Conservation (phyloP, 2,113 vertebrate species). For the Ibidorhyncha struthersii region DNA sequence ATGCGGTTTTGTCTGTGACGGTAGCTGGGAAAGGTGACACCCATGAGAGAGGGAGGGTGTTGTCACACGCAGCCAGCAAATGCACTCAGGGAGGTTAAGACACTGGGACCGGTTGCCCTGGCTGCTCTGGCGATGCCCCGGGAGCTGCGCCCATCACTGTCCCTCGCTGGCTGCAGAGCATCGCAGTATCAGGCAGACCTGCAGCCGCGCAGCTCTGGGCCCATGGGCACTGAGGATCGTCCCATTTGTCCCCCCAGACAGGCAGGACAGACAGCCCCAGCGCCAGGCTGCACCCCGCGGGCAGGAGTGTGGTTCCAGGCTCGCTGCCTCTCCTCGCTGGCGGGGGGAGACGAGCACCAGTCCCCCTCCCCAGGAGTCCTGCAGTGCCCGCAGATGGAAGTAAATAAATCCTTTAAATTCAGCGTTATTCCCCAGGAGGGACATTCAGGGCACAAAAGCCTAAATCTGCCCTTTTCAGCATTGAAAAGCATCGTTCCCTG, state of each 20-base stretch:
- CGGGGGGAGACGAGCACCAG: background rate
- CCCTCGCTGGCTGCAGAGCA: background rate
- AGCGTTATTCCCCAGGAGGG: background rate
- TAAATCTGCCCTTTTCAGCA: background rate
- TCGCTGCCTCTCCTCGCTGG: accelerated
- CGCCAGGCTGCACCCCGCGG: background rate
- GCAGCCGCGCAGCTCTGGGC: accelerated
- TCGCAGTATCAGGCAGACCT: background rate
- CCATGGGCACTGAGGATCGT: background rate
- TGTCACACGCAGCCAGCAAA: background rate
- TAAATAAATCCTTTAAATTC: background rate
- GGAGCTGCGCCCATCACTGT: background rate
- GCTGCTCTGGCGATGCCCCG: background rate
- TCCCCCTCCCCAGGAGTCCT: background rate
- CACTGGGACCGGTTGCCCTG: accelerated
- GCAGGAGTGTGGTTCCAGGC: background rate
- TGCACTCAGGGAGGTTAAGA: accelerated
- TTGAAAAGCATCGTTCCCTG: background rate
- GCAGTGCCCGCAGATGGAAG: background rate
- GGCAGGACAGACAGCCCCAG: background rate
- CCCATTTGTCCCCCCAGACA: accelerated
- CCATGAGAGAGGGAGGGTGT: no score
- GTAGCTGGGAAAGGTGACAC: background rate
- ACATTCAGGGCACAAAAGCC: background rate
- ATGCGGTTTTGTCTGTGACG: accelerated